A percentile compares a stretch with the other conserved stretches of the same genome.
Evolutionary conservation across 2,113 vertebrate genomes (phyloP).

Genomic region (Scalopus aquaticus): DNA sequence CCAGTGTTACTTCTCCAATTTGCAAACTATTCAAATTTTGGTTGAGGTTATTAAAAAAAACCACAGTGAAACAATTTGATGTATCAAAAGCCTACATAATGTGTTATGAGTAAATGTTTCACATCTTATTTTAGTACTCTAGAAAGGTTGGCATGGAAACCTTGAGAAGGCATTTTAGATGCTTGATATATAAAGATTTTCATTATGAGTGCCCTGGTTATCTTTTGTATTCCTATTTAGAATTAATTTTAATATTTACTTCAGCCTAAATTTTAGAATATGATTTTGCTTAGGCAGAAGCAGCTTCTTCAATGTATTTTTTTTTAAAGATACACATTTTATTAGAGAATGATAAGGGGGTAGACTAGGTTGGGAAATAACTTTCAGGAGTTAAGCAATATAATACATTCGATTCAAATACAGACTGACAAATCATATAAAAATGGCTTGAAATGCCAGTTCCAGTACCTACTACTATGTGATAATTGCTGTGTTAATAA

Average conservation of each 20-base stretch:
- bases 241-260: constrained; percentile 43
- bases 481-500: not conserved
- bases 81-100: constrained; percentile 44
- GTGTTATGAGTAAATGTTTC: constrained; percentile 52
- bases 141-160: constrained; percentile 66
- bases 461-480: not conserved
- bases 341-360: not conserved
- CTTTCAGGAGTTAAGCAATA: not conserved
- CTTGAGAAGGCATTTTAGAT: constrained; percentile 44
- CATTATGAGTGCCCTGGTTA: not conserved
- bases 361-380: not conserved
- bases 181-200: constrained; percentile 50
- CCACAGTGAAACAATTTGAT: not conserved
- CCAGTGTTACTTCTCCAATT: constrained; percentile 7
- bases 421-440: not conserved
- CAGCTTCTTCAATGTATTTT: not conserved
- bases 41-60: constrained; percentile 7
- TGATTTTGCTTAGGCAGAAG: not conserved
- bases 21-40: constrained; percentile 36
- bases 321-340: not conserved
- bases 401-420: not conserved
- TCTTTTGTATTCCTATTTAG: constrained; percentile 46
- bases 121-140: constrained; percentile 40
- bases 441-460: not conserved
- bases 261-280: not conserved